Percentiles rank a stretch among this genome's conserved stretches.
phyloP scores from a whole-genome alignment of 2,113 vertebrate species.

The Semnornis frantzii region DNA sequence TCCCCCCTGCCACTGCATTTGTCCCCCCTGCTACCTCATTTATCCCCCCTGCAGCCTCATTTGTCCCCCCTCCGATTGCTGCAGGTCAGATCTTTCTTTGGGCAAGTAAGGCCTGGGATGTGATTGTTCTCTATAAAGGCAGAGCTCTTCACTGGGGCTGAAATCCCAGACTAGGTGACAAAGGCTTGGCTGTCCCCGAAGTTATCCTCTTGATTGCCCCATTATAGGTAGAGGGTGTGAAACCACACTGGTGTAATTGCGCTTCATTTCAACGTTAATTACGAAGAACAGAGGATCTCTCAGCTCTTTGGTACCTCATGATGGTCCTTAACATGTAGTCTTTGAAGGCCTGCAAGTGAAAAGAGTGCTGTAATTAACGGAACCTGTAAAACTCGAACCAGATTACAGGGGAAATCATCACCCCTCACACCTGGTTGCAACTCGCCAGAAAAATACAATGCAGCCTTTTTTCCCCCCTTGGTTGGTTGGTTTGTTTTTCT shows the following conservation, averaged over 20 bases:
- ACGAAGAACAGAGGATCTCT: background rate
- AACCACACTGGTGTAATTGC: background rate
- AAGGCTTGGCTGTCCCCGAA: background rate
- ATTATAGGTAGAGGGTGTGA: background rate
- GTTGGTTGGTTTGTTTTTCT: background rate
- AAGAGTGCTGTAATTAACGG: background rate
- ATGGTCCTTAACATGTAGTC: background rate
- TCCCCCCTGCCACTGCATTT: no score
- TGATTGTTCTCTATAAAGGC: background rate
- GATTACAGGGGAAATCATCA: background rate
- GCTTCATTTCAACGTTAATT: background rate
- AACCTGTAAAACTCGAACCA: background rate
- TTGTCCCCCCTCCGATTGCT: background rate
- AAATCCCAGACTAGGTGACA: background rate
- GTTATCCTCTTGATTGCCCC: background rate
- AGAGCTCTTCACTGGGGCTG: background rate
- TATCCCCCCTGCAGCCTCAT: no score
- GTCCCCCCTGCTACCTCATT: no score
- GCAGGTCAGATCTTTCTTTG: background rate
- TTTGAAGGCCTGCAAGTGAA: background rate
- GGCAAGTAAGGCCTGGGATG: background rate
- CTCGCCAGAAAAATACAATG: background rate
- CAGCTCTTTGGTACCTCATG: background rate
- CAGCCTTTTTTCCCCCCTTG: background rate
- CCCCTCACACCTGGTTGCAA: background rate